Conservation (phyloP, 2,797 vertebrate species). For the Miichthys miiuy region DNA sequence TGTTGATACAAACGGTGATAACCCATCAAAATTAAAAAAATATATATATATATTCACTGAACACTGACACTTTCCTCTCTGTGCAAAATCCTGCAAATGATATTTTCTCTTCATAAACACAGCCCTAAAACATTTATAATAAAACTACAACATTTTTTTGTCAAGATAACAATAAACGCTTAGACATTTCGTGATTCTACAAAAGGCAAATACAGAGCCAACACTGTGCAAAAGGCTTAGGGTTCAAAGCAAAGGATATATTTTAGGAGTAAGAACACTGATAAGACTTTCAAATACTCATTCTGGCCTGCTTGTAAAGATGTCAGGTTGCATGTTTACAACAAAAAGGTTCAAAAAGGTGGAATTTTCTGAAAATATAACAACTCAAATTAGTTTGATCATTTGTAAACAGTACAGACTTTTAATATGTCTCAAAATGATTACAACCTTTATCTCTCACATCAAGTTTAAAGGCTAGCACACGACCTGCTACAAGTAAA, state of each 20-base stretch:
- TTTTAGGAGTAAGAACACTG: background rate
- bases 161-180: too few species aligned
- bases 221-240: background rate
- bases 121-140: too few species aligned
- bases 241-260: background rate
- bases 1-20: too few species aligned
- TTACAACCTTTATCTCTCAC: background rate
- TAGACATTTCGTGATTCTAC: background rate
- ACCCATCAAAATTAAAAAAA: too few species aligned
- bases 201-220: background rate
- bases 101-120: too few species aligned
- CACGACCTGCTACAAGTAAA: conserved; percentile 89
- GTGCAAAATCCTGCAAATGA: too few species aligned
- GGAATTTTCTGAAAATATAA: background rate
- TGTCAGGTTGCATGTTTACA: background rate
- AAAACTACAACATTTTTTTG: too few species aligned
- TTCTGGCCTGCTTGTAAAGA: background rate
- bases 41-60: too few species aligned
- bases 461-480: conserved; percentile 73
- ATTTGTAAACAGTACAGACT: background rate
- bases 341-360: background rate
- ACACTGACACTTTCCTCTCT: too few species aligned
- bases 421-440: background rate
- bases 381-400: conserved; percentile 1
- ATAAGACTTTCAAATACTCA: background rate